Evolutionary conservation across 1,140 invertebrate species (phyloP).

Genomic region (Leptopilina clavipes): DNA sequence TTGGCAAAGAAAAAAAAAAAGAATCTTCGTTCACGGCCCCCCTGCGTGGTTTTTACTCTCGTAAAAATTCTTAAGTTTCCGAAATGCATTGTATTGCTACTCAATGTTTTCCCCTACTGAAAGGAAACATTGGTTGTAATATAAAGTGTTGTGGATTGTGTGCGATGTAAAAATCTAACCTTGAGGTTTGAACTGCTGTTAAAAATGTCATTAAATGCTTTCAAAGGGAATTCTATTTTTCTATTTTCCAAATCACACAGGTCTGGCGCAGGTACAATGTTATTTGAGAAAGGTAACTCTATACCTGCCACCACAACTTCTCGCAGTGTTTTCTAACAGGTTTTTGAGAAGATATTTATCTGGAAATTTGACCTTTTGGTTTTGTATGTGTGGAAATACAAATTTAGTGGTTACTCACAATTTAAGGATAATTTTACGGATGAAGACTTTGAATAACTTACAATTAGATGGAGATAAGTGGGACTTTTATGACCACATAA

Average conservation of each 20-base stretch:
- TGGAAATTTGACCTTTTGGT: neutral
- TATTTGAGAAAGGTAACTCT: constrained; percentile 6
- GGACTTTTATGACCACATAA: neutral
- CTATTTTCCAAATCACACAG: no score
- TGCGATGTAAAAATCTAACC: constrained; percentile 17
- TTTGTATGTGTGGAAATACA: constrained; percentile 31
- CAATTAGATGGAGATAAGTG: constrained; percentile 19
- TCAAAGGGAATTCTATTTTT: neutral
- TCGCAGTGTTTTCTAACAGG: constrained; percentile 12
- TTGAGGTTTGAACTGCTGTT: neutral
- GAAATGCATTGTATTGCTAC: neutral
- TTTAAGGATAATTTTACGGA: constrained; percentile 29
- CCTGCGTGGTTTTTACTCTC: neutral
- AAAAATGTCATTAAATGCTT: constrained; percentile 22
- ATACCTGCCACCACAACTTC: neutral
- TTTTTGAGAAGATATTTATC: constrained; percentile 14
- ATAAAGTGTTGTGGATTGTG: neutral
- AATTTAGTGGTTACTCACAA: constrained; percentile 45
- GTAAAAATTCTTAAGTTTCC: neutral
- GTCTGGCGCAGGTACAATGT: constrained; percentile 3
- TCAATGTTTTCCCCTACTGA: neutral
- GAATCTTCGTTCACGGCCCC: neutral
- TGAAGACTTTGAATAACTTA: constrained; percentile 4
- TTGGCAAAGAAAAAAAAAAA: neutral
- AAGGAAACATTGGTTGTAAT: neutral